Evolutionary conservation across 2,888 invertebrate species (phyloP).

Genomic region (Melolontha melolontha): DNA sequence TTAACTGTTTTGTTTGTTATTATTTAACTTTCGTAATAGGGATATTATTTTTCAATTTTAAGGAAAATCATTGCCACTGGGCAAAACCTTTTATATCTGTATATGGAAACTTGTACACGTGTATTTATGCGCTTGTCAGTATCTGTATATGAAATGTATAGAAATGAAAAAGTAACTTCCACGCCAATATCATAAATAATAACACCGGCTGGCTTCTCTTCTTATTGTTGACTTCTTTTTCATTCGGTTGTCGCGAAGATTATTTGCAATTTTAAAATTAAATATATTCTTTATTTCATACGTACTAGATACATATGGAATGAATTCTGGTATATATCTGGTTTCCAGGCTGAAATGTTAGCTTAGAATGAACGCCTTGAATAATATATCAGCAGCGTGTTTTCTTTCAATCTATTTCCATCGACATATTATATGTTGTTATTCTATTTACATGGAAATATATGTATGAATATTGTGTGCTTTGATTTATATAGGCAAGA

Average conservation of each 20-base stretch:
- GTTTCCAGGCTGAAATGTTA: slow-evolving; percentile 11
- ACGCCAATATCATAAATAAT: slow-evolving; percentile 24
- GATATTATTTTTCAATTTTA: slow-evolving; percentile 22
- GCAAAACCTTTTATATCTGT: slow-evolving; percentile 12
- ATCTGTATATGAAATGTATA: slow-evolving; percentile 13
- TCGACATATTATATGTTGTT: slow-evolving; percentile 14
- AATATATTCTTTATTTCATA: slow-evolving; percentile 19
- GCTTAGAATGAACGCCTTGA: slow-evolving; percentile 18
- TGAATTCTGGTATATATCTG: slow-evolving; percentile 16
- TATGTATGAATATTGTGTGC: background rate
- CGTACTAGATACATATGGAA: slow-evolving; percentile 17
- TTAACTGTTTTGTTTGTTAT: background rate
- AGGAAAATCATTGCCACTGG: slow-evolving; percentile 2
- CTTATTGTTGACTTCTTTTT: slow-evolving; percentile 10
- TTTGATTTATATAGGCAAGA: slow-evolving; percentile 3
- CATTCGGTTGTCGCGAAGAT: slow-evolving; percentile 17
- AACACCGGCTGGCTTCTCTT: slow-evolving; percentile 9
- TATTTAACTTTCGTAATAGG: background rate
- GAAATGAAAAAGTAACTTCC: slow-evolving; percentile 25
- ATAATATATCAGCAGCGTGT: slow-evolving; percentile 19
- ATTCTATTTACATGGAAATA: slow-evolving; percentile 2
- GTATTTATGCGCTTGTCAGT: background rate
- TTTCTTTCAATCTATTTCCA: slow-evolving; percentile 29
- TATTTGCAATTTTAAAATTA: slow-evolving; percentile 30
- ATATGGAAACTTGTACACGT: slow-evolving; percentile 21